phyloP scores from a whole-genome alignment of 2,797 vertebrate genomes.

The Streptopelia turtur region DNA sequence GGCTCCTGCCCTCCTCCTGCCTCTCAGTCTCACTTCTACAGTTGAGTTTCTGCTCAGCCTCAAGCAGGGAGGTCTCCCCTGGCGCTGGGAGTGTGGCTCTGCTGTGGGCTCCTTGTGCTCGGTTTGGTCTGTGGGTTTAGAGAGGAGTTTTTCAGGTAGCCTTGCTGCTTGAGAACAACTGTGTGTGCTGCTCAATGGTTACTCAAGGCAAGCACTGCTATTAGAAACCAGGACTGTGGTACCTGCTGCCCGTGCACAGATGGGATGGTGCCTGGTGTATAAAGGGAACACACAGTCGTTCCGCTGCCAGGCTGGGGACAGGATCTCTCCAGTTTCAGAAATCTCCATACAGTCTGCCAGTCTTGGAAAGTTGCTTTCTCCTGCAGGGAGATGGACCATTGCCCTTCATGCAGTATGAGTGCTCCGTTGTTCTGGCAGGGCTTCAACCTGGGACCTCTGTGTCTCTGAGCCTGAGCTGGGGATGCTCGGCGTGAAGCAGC shows the following conservation, averaged over 20 bases:
- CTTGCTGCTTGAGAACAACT: background rate
- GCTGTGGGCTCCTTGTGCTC: rapidly evolving
- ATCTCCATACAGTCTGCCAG: rapidly evolving
- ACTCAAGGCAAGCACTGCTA: background rate
- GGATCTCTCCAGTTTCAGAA: background rate
- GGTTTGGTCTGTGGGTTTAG: background rate
- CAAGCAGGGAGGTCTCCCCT: background rate
- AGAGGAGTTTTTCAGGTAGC: background rate
- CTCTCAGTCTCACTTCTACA: background rate
- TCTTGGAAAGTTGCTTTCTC: rapidly evolving
- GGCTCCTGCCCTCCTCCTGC: background rate
- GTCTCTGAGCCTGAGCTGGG: background rate
- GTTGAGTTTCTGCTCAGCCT: background rate
- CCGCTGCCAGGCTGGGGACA: background rate
- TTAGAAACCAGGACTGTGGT: background rate
- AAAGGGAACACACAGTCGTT: rapidly evolving
- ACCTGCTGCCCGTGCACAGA: rapidly evolving
- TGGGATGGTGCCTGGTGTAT: background rate
- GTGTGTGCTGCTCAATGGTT: background rate
- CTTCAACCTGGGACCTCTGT: rapidly evolving
- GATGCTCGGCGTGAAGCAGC: background rate
- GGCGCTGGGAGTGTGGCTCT: rapidly evolving
- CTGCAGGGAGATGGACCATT: background rate
- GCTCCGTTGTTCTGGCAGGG: background rate
- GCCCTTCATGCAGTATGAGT: background rate